These are phyloP conservation scores for Hirudinaria manillensis DNA, from an alignment of 2,888 invertebrate genomes.

Conservation along the genomic window DNA sequence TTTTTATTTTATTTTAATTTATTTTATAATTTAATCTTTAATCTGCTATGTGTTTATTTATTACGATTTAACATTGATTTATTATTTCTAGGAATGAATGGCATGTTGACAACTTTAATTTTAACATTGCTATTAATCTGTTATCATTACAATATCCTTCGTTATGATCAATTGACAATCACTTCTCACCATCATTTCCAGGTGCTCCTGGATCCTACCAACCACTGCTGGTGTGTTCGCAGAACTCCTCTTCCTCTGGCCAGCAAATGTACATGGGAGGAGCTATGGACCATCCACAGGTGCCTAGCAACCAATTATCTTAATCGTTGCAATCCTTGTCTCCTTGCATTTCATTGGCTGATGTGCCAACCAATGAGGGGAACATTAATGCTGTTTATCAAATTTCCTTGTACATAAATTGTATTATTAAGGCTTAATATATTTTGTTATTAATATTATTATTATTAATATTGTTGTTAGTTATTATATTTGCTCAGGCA, in stretches of 20 bases:
- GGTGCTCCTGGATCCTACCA: constrained; percentile 4
- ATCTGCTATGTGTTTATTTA: no score
- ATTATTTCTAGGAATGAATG: no score
- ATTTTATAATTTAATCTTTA: constrained; percentile 8
- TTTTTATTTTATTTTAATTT: constrained; percentile 1
- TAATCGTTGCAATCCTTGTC: not conserved
- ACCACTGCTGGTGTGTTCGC: not conserved
- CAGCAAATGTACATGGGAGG: constrained; percentile 6
- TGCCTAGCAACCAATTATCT: not conserved
- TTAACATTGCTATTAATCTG: no score
- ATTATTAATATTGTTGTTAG: not conserved
- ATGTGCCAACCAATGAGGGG: not conserved
- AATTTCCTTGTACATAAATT: not conserved
- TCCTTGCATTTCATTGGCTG: not conserved
- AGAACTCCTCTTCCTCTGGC: not conserved
- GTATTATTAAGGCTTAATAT: not conserved
- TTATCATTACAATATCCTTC: no score
- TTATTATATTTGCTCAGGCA: not conserved
- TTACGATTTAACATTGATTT: not conserved
- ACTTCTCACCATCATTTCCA: not conserved
- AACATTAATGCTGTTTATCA: no score
- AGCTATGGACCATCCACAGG: constrained; percentile 1
- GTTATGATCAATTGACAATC: no score
- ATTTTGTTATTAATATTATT: not conserved
- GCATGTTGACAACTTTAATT: no score